Base-by-base conservation (phyloP, 2,797 vertebrate genomes). In the Mustela erminea region DNA sequence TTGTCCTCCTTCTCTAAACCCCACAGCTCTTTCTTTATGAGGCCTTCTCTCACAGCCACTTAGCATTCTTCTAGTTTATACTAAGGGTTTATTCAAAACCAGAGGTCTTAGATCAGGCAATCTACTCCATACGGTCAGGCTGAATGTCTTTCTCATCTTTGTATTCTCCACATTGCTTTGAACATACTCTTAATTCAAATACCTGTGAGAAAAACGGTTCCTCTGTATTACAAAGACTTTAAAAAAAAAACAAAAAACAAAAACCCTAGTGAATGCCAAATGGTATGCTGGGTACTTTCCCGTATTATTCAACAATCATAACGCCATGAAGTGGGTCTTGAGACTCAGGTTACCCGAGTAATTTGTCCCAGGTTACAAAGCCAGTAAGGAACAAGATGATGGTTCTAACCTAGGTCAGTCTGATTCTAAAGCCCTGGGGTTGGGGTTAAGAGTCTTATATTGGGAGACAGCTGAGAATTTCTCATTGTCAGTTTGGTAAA, bases 401-500 rank as follows among this genome's bases (percentile, higher is more conserved):
- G 25, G 7, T 66, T 91, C 52, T 77, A 82, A 96, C 54, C 20
- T 38, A 87, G 13, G 29, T 68, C 68, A 23, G 20, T n/a, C n/a
- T 43, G 35, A 82, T 58, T 58, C 32, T 41, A 80, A 78, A 93
- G 64, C 32, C 43, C 43, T 62, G 49, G 13, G 35, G 70, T 46
- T 68, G 77, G 18, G 18, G 32, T 74, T 43, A 84, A 58, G 38
- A 97, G 81, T 74, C 87, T 62, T 68, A 52, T 38, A 66, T 7
- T 21, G 29, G 27, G 18, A 93, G 70, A 54, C 12, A 81, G 64
- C 35, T 92, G 13, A 95, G 52, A 89, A 82, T 74, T 49, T 89
- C 89, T 97, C 41, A 77, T 77, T 94, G 93, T 83, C 49, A 92
- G 29, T 68, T 83, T 75, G 35, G 54, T 82, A 90, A 86, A 84